Evolutionary conservation across 2,113 vertebrate genomes (phyloP), one percentile per base, ranked within the genome.

Genomic region (Dasypus novemcinctus): DNA sequence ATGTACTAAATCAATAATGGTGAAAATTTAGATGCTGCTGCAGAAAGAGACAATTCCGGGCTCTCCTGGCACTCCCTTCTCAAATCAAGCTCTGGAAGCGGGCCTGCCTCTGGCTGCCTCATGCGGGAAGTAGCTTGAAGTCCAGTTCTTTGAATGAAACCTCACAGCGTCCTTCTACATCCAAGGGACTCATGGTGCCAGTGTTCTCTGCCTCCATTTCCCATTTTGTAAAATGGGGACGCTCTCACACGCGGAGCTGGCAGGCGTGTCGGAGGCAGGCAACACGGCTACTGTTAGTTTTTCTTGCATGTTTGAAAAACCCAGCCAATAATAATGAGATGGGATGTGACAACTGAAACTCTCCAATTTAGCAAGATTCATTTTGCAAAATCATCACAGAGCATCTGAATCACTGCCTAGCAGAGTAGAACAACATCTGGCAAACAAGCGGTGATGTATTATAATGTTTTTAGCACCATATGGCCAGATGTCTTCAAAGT

Each of bases 361-460:
- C 75, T 97, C 86, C 95, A 94, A 15, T 98, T 98, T 97, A 98
- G 92, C 72, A 97, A 98, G 97, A 97, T 96, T 96, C 97, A 95
- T 97, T 98, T 97, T 98, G 90, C 94, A 98, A 97, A 98, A 97
- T 97, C 96, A 96, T 98, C 95, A 76, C 93, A 46, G 59, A 97
- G 91, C 96, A 86, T 97, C 96, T 95, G 97, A 98, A 97, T 95
- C 80, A 94, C 96, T 96, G 96, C 87, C 90, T 98, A 91, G 92
- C 95, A 95, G 94, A 97, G 97, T 86, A 97, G 97, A 98, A 95
- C 92, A 98, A 97, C 98, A 98, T 98, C 98, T 98, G 98, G 98
- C 98, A 98, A 98, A 98, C 96, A 98, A 98, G 98, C 89, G 8
- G 93, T 98, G 98, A 98, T 98, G 75, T 98, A 98, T 98, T 98